Percentiles rank a stretch among this genome's conserved stretches.
Conservation (phyloP, 1,140 invertebrate species). For the Brachionus plicatilis region DNA sequence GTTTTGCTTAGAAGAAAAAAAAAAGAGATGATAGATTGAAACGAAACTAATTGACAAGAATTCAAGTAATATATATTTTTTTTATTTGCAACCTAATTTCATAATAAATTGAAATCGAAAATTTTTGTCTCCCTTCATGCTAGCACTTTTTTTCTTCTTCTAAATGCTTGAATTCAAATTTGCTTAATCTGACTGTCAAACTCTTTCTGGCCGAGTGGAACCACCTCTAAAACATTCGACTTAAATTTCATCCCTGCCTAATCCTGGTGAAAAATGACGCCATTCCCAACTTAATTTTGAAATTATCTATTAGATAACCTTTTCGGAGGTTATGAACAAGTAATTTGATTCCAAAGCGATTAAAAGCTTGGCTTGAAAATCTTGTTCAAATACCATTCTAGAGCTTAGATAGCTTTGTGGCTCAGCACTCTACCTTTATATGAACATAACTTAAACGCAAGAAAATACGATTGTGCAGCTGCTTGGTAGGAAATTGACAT, state of each 20-base stretch:
- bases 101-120: conserved; percentile 6
- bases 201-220: background rate
- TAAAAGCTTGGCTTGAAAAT: background rate
- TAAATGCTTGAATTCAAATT: background rate
- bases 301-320: background rate
- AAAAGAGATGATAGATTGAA: background rate
- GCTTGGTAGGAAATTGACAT: background rate
- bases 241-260: background rate
- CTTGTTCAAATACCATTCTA: background rate
- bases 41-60: conserved; percentile 27
- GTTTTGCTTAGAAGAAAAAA: background rate
- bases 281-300: background rate
- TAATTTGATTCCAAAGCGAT: background rate
- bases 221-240: background rate
- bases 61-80: conserved; percentile 21
- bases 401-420: background rate
- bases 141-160: background rate
- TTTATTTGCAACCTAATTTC: conserved; percentile 31
- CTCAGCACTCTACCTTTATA: background rate
- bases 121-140: background rate
- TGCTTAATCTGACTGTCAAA: background rate
- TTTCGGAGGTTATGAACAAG: background rate
- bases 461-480: background rate
- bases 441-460: background rate
- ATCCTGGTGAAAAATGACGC: background rate